Evolutionary conservation across 2,797 vertebrate species (phyloP).

Genomic region (Echeneis naucrates): DNA sequence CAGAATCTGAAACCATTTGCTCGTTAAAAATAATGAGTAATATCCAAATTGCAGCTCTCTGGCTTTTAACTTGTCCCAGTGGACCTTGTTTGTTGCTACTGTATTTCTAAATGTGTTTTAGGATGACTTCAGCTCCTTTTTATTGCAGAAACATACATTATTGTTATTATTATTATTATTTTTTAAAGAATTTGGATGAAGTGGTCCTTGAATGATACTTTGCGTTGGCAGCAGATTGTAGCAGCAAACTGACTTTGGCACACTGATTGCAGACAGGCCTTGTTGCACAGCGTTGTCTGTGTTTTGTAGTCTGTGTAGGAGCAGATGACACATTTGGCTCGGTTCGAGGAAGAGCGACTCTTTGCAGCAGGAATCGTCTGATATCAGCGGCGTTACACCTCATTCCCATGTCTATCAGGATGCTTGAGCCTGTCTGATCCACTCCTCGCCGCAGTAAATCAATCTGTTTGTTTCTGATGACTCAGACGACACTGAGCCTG

Average conservation of each 20-base stretch:
- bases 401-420: conserved; percentile 41
- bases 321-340: conserved; percentile 26
- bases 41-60: neutral
- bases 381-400: conserved; percentile 34
- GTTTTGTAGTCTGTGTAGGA: conserved; percentile 3
- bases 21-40: neutral
- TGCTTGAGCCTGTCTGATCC: conserved; percentile 37
- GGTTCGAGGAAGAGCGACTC: conserved; percentile 18
- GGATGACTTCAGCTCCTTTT: neutral
- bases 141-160: too few relatives aligned
- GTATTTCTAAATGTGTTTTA: too few relatives aligned
- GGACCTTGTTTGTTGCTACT: neutral
- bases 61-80: neutral
- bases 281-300: conserved; percentile 13
- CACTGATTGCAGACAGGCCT: conserved; percentile 25
- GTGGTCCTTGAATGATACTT: conserved; percentile 26
- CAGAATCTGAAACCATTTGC: neutral
- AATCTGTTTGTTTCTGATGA: conserved; percentile 60
- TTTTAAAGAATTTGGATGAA: conserved; percentile 29
- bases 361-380: conserved; percentile 19
- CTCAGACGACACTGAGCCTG: conserved; percentile 44
- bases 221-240: neutral
- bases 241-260: conserved; percentile 6
- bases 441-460: conserved; percentile 46
- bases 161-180: too few relatives aligned